Base-by-base conservation (phyloP, 2,888 invertebrate species). In the Arrhopalites spinosus region DNA sequence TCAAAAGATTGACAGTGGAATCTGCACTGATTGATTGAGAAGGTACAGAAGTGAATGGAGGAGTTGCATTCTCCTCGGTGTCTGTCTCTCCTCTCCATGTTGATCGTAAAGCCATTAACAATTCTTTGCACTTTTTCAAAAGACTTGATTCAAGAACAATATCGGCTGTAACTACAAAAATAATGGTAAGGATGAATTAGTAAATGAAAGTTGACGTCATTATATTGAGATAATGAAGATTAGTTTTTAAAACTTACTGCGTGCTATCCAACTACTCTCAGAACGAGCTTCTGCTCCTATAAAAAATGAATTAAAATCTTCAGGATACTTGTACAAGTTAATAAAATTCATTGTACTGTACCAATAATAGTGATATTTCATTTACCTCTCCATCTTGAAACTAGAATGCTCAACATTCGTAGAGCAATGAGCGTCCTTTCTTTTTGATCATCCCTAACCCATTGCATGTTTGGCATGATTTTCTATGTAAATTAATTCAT, bases 361-460 rank as follows among this genome's bases (percentile, higher is more conserved):
- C n/a, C n/a, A n/a, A n/a, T n/a, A n/a, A n/a, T n/a, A n/a, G n/a
- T n/a, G n/a, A n/a, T n/a, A n/a, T n/a, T n/a, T n/a, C n/a, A n/a
- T n/a, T n/a, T n/a, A 1, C 80, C 80, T 64, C 81, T 72, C 81
- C 82, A 83, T 23, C 83, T 73, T 7, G 81, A 80, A 0, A 83
- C 82, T 1, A 81, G 71, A 77, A 83, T 82, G 63, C 81, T 82
- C 0, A 83, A 70, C 82, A 83, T 82, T 72, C 83, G 63, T 1
- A 82, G 72, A 11, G 82, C 78, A 3, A 83, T 81, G n/a, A 83
- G 75, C 0, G 82, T 79, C 76, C 82, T 80, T 74, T 83, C 83
- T 50, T 79, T 81, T 1, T 72, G 36, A 43, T 78, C 78, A 68
- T 78, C 81, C 11, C 83, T 61, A 43, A 75, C 78, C 83, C 83